Base-by-base conservation (phyloP, 2,888 invertebrate genomes). In the Sphinx pinastri region DNA sequence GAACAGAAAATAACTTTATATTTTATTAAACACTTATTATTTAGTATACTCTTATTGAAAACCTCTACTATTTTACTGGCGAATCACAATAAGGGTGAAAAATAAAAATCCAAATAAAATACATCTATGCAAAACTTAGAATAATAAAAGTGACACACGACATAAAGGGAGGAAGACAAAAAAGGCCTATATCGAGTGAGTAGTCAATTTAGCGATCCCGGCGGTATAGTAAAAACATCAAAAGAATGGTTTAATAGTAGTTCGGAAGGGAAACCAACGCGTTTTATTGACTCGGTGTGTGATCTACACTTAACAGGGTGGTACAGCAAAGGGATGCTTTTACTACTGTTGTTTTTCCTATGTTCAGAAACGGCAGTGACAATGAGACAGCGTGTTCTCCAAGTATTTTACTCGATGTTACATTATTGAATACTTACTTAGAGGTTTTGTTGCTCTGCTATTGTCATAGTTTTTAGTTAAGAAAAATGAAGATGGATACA, bases 221-320 rank as follows among this genome's bases (percentile, higher is more conserved):
- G 71, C 82, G 86, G 88, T 80, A 82, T 85, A 82, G 84, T 84
- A 84, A 84, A 84, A 86, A 88, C 88, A 86, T 90, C 89, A 88
- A 89, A 88, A 83, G 87, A 85, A 78, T 76, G 75, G 75, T 78
- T 81, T 84, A 84, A 84, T 81, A 84, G 81, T 78, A 79, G 80
- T 81, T 79, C 71, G 75, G 79, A 78, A 86, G 84, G 84, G 86
- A 85, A 84, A 84, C 85, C 85, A 77, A 63, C 81, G 80, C 79
- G 84, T 87, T 86, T 85, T 89, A 88, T 89, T 86, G 87, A 84
- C 83, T 83, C 79, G 75, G 80, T 84, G 86, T 86, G 86, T 83
- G 84, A 83, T 79, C 78, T 76, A 71, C 71, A 71, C 75, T 76
- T 76, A 72, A 83, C 82, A 82, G 80, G 82, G 79, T 83, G 85